Evolutionary conservation across 2,888 invertebrate species (phyloP), one percentile per base, ranked within the genome.

Genomic region (Ptycholaimellus sp.): DNA sequence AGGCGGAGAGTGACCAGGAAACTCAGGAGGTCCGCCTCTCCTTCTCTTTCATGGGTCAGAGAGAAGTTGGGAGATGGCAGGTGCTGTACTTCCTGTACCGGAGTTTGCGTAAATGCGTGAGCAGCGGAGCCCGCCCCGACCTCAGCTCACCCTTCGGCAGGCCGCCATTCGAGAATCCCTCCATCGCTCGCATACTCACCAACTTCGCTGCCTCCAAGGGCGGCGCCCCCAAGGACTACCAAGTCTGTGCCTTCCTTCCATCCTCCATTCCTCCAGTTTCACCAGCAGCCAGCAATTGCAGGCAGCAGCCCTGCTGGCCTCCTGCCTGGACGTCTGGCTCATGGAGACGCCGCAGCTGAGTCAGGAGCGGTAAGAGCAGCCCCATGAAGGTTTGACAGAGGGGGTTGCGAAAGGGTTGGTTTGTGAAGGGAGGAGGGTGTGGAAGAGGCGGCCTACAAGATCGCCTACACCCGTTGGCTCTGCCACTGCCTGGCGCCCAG

Each of bases 401-500:
- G n/a, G n/a, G n/a, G n/a, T n/a, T n/a, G n/a, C n/a, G n/a, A n/a
- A n/a, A n/a, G n/a, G n/a, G n/a, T n/a, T n/a, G n/a, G n/a, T n/a
- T n/a, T n/a, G n/a, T n/a, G n/a, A n/a, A n/a, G n/a, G n/a, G n/a
- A n/a, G n/a, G n/a, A n/a, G n/a, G n/a, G n/a, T n/a, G n/a, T n/a
- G 11, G 16, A 34, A 3, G 3, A 3, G 13, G 28, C 35, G 13
- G 14, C 9, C n/a, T 35, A 35, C 28, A 35, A 23, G 14, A 28
- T 35, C 19, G 18, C 27, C 28, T 35, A 19, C 16, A 20, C 35
- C 9, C 17, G 35, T 3, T 35, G 35, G 35, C 35, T 35, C 19
- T 19, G 20, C 18, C 20, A 13, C 13, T 35, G 35, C 23, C 19
- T 28, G 20, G 11, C 18, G 19, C 35, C 35, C 3, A 27, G n/a